Conservation (phyloP, 2,113 vertebrate species). For the Synchiropus splendidus region DNA sequence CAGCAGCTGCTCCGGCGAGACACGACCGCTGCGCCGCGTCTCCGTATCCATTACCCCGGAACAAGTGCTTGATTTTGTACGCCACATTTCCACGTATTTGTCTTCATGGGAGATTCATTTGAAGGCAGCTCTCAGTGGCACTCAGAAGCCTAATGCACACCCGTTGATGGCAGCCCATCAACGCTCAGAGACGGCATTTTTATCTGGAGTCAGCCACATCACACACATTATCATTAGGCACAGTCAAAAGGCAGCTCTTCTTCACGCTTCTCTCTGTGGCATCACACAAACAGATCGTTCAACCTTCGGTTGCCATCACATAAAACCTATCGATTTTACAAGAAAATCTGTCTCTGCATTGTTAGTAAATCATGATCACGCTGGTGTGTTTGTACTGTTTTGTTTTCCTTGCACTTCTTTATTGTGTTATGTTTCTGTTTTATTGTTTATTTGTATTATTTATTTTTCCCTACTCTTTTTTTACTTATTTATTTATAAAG, state of each 20-base stretch:
- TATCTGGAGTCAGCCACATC: constrained; percentile 5
- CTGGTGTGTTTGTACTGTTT: too few species aligned
- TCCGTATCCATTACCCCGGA: constrained; percentile 11
- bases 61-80: background rate
- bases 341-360: too few species aligned
- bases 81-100: constrained; percentile 16
- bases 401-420: too few species aligned
- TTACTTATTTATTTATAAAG: too few species aligned
- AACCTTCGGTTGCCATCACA: too few species aligned
- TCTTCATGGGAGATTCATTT: constrained; percentile 20
- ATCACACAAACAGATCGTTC: too few species aligned
- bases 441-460: too few species aligned
- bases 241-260: background rate
- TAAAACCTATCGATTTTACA: too few species aligned
- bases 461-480: too few species aligned
- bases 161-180: constrained; percentile 4
- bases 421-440: too few species aligned
- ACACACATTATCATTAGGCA: constrained; percentile 11
- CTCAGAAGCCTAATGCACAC: constrained; percentile 9
- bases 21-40: constrained; percentile 2
- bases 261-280: background rate
- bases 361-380: too few species aligned
- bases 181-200: constrained; percentile 2
- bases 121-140: constrained; percentile 5
- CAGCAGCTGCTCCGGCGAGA: background rate